phyloP scores from a whole-genome alignment of 2,888 invertebrate species.

The Eristalis arbustorum region DNA sequence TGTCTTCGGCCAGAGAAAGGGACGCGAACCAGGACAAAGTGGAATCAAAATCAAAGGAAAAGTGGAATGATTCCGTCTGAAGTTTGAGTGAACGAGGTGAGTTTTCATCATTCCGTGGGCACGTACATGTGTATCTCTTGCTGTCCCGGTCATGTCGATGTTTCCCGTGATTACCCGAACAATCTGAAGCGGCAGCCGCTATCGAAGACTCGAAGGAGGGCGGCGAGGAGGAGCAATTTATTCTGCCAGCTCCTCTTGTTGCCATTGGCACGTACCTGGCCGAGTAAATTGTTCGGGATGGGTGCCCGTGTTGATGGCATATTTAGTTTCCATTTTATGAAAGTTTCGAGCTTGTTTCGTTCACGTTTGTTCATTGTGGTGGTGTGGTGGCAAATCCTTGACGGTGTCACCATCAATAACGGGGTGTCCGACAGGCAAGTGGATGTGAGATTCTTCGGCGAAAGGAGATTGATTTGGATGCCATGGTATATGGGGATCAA shows the following conservation, averaged over 20 bases:
- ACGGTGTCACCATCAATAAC: conserved; percentile 37
- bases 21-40: conserved; percentile 10
- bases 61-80: conserved; percentile 41
- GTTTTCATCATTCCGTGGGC: conserved; percentile 26
- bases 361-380: background rate
- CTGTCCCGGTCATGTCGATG: conserved; percentile 19
- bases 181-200: background rate
- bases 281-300: conserved; percentile 51
- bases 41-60: conserved; percentile 57
- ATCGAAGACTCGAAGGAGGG: background rate
- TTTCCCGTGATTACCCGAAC: conserved; percentile 50
- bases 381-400: background rate
- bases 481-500: conserved; percentile 12
- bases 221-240: conserved; percentile 16
- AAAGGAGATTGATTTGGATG: conserved; percentile 23
- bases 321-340: conserved; percentile 53
- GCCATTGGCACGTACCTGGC: conserved; percentile 46
- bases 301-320: conserved; percentile 53
- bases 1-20: conserved; percentile 5
- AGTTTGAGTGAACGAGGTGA: conserved; percentile 13
- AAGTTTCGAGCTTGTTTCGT: background rate
- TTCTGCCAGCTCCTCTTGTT: conserved; percentile 6
- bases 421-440: background rate
- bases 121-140: conserved; percentile 23
- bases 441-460: background rate